These are phyloP conservation scores for Scelioninae gen. 2 DNA, from an alignment of 2,888 invertebrate genomes.

Conservation along the genomic window DNA sequence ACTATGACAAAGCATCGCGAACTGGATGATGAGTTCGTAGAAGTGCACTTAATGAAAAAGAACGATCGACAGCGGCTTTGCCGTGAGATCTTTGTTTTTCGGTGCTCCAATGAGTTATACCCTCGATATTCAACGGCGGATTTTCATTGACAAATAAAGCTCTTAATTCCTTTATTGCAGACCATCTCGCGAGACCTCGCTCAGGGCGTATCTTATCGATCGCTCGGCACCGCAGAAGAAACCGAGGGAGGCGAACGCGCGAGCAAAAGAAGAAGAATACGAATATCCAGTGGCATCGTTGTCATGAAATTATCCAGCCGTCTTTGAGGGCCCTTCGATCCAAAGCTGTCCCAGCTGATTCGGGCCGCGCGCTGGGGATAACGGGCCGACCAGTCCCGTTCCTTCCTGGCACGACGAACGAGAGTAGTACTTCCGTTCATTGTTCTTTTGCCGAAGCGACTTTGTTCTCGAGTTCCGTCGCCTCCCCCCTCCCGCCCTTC, in stretches of 20 bases:
- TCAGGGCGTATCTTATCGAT: conserved; percentile 35
- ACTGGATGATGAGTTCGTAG: conserved; percentile 37
- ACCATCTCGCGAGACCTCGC: conserved; percentile 28
- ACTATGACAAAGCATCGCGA: conserved; percentile 14
- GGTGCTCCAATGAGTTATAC: conserved; percentile 45
- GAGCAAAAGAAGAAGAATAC: too few relatives aligned
- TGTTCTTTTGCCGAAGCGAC: conserved; percentile 57
- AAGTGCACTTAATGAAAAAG: conserved; percentile 52
- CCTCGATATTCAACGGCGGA: conserved; percentile 38
- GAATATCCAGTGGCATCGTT: too few relatives aligned
- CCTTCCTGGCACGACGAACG: conserved; percentile 35
- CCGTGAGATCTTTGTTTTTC: conserved; percentile 42
- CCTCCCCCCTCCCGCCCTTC: background rate
- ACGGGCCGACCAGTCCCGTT: background rate
- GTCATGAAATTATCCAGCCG: conserved; percentile 8
- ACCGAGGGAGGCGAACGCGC: conserved; percentile 12
- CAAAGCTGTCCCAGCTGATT: conserved; percentile 12
- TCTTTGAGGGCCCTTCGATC: conserved; percentile 5
- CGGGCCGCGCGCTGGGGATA: background rate
- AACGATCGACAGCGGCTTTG: conserved; percentile 38
- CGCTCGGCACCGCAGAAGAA: conserved; percentile 35
- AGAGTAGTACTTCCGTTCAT: conserved; percentile 52
- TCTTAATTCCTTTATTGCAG: conserved; percentile 54
- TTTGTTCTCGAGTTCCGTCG: conserved; percentile 33
- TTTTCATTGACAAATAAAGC: conserved; percentile 56